These are phyloP conservation scores for Mastigias papua DNA, from an alignment of 30 jellyfish, hydroid and myxozoan genomes.

Conservation along the genomic window DNA sequence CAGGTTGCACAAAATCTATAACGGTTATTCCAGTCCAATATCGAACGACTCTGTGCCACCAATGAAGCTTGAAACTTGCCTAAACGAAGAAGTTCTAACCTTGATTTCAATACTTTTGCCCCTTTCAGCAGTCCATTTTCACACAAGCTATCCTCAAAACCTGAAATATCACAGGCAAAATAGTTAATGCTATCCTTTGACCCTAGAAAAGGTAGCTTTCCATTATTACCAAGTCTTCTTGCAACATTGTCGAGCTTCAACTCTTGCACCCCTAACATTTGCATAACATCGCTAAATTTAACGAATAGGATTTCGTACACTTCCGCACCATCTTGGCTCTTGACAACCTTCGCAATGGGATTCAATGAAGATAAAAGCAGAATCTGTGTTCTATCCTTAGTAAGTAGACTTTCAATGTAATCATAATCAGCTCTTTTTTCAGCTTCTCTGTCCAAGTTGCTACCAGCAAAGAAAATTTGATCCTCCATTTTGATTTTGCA, in stretches of 20 bases:
- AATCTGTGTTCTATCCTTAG: neutral
- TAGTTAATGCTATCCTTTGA: neutral
- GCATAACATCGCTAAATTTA: neutral
- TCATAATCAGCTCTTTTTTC: conserved; percentile 25
- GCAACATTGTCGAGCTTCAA: neutral
- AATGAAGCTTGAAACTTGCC: conserved; percentile 64
- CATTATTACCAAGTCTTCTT: neutral
- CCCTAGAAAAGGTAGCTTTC: conserved; percentile 40
- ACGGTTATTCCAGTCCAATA: conserved; percentile 84
- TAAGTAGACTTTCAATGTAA: neutral
- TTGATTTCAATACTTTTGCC: conserved; percentile 36
- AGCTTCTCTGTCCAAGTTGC: conserved; percentile 37
- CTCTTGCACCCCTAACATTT: neutral
- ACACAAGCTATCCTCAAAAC: neutral
- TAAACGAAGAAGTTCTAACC: conserved; percentile 44
- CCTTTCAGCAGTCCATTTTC: neutral
- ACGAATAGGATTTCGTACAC: conserved; percentile 7
- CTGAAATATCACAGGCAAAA: conserved; percentile 29
- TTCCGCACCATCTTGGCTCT: neutral
- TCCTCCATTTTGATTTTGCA: conserved; percentile 47
- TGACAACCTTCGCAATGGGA: conserved; percentile 31
- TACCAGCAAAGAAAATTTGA: conserved; percentile 52
- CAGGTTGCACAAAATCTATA: conserved; percentile 82
- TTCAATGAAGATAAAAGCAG: conserved; percentile 3
- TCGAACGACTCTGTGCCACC: conserved; percentile 75